A percentile compares a stretch with the other conserved stretches of the same genome.
phyloP scores from a whole-genome alignment of 2,113 vertebrate genomes.

The Coregonus clupeaformis region DNA sequence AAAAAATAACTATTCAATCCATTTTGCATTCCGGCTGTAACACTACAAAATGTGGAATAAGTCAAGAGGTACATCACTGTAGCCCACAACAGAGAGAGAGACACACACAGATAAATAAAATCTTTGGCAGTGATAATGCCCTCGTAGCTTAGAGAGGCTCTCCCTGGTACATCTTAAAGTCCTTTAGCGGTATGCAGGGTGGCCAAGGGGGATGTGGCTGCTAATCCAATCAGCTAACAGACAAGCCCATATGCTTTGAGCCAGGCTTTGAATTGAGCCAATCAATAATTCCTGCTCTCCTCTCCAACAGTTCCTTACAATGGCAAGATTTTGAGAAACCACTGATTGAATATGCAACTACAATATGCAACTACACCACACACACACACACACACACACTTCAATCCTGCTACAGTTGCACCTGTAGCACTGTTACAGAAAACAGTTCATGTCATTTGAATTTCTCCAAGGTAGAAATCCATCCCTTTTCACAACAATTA shows the following conservation, averaged over 20 bases:
- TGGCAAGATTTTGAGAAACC: too few species aligned
- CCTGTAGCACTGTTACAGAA: too few species aligned
- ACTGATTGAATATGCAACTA: neutral
- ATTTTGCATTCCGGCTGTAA: too few species aligned
- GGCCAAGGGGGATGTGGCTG: conserved; percentile 48
- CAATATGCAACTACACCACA: neutral
- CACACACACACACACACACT: conserved; percentile 11
- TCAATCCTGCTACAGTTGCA: too few species aligned
- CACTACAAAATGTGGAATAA: neutral
- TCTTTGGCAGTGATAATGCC: conserved; percentile 55
- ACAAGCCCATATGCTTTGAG: conserved; percentile 68
- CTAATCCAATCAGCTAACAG: conserved; percentile 73
- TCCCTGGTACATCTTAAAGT: conserved; percentile 53
- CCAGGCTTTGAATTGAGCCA: conserved; percentile 70
- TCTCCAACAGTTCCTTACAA: neutral
- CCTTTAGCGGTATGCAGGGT: conserved; percentile 50
- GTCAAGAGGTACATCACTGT: conserved; percentile 18
- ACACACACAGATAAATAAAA: conserved; percentile 29
- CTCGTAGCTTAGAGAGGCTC: conserved; percentile 46
- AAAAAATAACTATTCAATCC: too few species aligned
- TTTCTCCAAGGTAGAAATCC: too few species aligned
- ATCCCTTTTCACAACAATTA: too few species aligned
- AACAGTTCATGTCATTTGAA: too few species aligned
- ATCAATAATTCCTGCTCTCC: conserved; percentile 72
- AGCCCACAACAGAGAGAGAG: conserved; percentile 3